phyloP scores from a whole-genome alignment of 1,140 invertebrate species.

The Drosophila littoralis region DNA sequence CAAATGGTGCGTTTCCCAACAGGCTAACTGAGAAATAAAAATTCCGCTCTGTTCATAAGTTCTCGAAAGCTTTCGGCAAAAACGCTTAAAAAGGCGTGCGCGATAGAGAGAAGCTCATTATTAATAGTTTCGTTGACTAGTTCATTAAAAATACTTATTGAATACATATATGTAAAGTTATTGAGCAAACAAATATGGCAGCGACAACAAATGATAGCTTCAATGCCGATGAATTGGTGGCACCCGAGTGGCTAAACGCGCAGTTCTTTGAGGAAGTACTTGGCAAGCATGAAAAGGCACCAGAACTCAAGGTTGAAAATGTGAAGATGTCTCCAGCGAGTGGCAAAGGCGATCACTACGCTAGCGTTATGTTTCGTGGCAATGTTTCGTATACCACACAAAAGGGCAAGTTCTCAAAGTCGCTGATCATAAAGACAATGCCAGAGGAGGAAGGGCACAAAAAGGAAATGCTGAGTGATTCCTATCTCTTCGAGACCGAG shows the following conservation, averaged over 20 bases:
- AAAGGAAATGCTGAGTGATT: constrained; percentile 47
- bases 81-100: background rate
- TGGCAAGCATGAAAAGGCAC: constrained; percentile 21
- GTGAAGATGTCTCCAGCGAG: constrained; percentile 61
- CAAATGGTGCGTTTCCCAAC: constrained; percentile 11
- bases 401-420: constrained; percentile 30
- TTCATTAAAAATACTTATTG: background rate
- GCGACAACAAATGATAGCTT: constrained; percentile 18
- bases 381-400: constrained; percentile 28
- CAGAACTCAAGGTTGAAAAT: constrained; percentile 35
- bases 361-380: constrained; percentile 72
- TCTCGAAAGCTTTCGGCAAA: constrained; percentile 15
- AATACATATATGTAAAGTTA: background rate
- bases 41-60: background rate
- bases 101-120: background rate
- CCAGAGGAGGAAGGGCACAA: constrained; percentile 68
- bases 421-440: constrained; percentile 73
- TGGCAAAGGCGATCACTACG: constrained; percentile 75
- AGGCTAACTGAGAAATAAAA: background rate
- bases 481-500: constrained; percentile 65
- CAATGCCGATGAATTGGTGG: constrained; percentile 65
- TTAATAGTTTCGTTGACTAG: background rate
- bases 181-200: constrained; percentile 33
- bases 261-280: constrained; percentile 58
- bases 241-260: constrained; percentile 62